Evolutionary conservation across 2,113 vertebrate genomes (phyloP), one percentile per base, ranked within the genome.

Genomic region (Dasyurus viverrinus): DNA sequence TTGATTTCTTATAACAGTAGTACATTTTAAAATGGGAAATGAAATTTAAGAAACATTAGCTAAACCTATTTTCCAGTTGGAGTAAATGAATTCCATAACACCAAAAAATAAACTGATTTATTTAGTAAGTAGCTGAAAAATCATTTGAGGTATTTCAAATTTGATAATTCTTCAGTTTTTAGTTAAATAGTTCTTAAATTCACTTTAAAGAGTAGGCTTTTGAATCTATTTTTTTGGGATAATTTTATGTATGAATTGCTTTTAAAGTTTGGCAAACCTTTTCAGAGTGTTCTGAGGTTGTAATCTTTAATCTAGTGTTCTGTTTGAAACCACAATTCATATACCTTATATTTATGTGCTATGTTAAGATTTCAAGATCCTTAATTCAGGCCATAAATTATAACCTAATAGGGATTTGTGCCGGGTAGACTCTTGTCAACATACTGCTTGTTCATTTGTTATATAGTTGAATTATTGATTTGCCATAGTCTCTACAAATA

Each of bases 41-140:
- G 96, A 96, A 97, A 97, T 7, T 94, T 94, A 91, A 98, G 97
- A 98, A 95, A 89, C 95, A 93, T 97, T 95, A 96, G 92, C 97
- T 97, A 92, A 97, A 96, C 91, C 97, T 68, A 0, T 94, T 91
- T 97, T 91, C 94, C 76, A 57, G 4, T 91, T 97, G 94, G 89
- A 84, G 97, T 84, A 95, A 97, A 97, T 98, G 96, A 94, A 92
- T 97, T 97, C 93, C 50, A 68, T 98, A 97, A 95, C 96, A 95
- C 94, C 91, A 91, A 0, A 95, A 42, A 97, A 91, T 96, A 93
- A 97, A 84, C 97, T 92, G 14, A 42, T 84, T 96, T 93, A n/a
- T 96, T 94, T 97, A 97, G 96, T 92, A 95, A 90, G 92, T 89
- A 92, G 42, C 84, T 96, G 91, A 93, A 84, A 22, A 97, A 98